phyloP scores from a whole-genome alignment of 2,888 invertebrate genomes.

The Nesidiocoris tenuis region DNA sequence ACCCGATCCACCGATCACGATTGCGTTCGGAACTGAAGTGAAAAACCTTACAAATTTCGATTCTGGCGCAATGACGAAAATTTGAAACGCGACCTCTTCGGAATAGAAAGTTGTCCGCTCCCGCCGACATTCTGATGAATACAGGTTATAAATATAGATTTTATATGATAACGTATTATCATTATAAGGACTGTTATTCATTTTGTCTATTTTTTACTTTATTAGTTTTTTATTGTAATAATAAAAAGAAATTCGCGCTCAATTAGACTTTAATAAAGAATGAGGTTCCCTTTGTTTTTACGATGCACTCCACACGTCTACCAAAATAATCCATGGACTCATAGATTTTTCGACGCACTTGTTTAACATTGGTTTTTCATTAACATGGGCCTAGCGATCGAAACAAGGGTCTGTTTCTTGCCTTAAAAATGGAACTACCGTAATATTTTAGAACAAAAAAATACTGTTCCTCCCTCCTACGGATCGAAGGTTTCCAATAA shows the following conservation, averaged over 20 bases:
- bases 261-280: constrained; percentile 45
- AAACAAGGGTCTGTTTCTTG: constrained; percentile 21
- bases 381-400: constrained; percentile 25
- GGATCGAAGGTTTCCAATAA: too few species aligned
- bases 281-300: constrained; percentile 36
- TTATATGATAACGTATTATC: constrained; percentile 33
- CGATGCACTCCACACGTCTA: constrained; percentile 23
- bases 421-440: constrained; percentile 13
- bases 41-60: too few species aligned
- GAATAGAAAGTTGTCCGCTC: not conserved
- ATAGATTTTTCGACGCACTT: not conserved
- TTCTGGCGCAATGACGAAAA: too few species aligned
- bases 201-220: constrained; percentile 21
- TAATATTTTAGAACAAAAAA: not conserved
- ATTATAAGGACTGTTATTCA: constrained; percentile 50
- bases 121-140: constrained; percentile 16
- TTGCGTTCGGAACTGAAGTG: too few species aligned
- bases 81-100: not conserved
- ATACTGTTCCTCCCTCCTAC: not conserved
- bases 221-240: constrained; percentile 6
- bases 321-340: not conserved
- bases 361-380: constrained; percentile 7
- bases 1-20: too few species aligned
- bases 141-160: constrained; percentile 43
- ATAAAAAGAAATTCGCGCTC: constrained; percentile 40